These are phyloP conservation scores for Amblyraja radiata DNA, from an alignment of 2,797 vertebrate species.

Conservation along the genomic window DNA sequence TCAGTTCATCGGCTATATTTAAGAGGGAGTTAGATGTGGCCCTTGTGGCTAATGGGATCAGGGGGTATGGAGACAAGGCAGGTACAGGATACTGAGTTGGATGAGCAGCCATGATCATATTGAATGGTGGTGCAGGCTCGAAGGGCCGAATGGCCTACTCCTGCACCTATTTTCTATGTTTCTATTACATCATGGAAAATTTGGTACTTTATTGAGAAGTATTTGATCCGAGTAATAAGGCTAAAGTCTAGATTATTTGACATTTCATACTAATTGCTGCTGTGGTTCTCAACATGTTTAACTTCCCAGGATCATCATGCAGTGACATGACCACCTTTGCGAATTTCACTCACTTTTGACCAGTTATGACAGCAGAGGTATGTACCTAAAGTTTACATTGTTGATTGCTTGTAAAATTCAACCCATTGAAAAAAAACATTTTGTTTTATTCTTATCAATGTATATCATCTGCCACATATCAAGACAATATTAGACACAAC, in stretches of 20 bases:
- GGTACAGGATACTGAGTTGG: too few species aligned
- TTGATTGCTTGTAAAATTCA: slow-evolving; percentile 9
- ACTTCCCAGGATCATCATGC: background rate
- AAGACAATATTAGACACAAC: slow-evolving; percentile 32
- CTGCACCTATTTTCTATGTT: too few species aligned
- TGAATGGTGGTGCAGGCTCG: too few species aligned
- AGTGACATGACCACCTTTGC: background rate
- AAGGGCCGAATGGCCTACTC: too few species aligned
- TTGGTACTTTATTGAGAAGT: background rate
- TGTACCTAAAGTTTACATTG: background rate
- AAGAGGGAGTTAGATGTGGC: too few species aligned
- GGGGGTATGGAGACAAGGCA: too few species aligned
- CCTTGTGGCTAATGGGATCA: too few species aligned
- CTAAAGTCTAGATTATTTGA: slow-evolving; percentile 4
- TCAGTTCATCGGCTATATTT: too few species aligned
- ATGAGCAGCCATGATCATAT: too few species aligned
- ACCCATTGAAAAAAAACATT: background rate
- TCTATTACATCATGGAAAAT: background rate
- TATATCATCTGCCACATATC: slow-evolving; percentile 23
- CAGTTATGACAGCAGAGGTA: background rate
- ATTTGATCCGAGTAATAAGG: background rate
- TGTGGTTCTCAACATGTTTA: background rate
- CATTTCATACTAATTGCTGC: background rate
- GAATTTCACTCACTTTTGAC: background rate
- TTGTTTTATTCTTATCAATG: slow-evolving; percentile 17